Evolutionary conservation across 2,888 invertebrate genomes (phyloP).

Genomic region (Hypsopygia costalis): DNA sequence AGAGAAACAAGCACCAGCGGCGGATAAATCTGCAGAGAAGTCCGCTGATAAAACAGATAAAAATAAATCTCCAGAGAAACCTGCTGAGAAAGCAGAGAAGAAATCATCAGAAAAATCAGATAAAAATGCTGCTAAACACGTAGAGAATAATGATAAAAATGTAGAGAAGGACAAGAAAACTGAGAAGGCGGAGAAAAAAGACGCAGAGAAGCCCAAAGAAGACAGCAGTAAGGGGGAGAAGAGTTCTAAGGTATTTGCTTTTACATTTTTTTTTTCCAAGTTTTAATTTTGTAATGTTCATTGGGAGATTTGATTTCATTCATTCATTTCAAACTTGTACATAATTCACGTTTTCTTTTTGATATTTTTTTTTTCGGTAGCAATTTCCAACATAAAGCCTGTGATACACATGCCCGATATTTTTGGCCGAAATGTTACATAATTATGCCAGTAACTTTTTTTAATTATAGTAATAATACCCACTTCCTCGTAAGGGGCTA

Average conservation of each 20-base stretch:
- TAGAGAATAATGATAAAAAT: slow-evolving; percentile 19
- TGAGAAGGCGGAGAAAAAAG: slow-evolving; percentile 17
- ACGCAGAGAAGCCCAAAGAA: slow-evolving; percentile 26
- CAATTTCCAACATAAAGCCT: too few species aligned
- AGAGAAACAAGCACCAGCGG: slow-evolving; percentile 49
- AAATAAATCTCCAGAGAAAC: slow-evolving; percentile 32
- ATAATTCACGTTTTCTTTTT: too few species aligned
- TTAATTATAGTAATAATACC: too few species aligned
- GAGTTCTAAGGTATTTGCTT: slow-evolving; percentile 42
- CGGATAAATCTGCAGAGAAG: slow-evolving; percentile 48
- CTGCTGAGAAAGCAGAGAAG: slow-evolving; percentile 30
- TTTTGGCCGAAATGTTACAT: too few species aligned
- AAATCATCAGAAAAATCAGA: slow-evolving; percentile 20
- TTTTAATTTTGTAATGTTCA: too few species aligned
- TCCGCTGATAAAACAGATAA: slow-evolving; percentile 30
- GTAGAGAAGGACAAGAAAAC: slow-evolving; percentile 16
- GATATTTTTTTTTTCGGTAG: too few species aligned
- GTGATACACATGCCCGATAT: too few species aligned
- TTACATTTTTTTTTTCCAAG: slow-evolving; percentile 10
- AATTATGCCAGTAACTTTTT: too few species aligned
- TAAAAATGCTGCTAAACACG: slow-evolving; percentile 16
- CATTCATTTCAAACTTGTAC: too few species aligned
- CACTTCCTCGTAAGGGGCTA: too few species aligned
- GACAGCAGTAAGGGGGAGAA: slow-evolving; percentile 43
- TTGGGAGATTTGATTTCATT: too few species aligned